These are phyloP conservation scores for Miltochrista miniata DNA, from an alignment of 2,888 invertebrate species.

Conservation along the genomic window DNA sequence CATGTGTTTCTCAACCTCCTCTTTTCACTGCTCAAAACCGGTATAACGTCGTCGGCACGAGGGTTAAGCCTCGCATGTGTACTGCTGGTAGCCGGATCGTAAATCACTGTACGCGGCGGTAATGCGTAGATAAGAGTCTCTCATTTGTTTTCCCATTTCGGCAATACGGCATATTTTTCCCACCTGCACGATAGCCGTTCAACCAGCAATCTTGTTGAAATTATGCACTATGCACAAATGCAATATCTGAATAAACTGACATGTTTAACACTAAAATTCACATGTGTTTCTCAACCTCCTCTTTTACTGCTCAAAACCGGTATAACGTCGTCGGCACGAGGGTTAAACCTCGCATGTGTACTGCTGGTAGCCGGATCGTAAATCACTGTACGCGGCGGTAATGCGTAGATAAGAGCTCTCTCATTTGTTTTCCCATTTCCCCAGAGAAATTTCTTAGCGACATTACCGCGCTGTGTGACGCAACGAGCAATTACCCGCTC, in stretches of 20 bases:
- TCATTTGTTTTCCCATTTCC: constrained; percentile 81
- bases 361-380: constrained; percentile 69
- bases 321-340: constrained; percentile 45
- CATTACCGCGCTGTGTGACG: constrained; percentile 67
- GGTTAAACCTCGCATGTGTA: constrained; percentile 48
- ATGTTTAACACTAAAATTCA: constrained; percentile 70
- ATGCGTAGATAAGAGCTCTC: constrained; percentile 81
- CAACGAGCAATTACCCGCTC: constrained; percentile 65
- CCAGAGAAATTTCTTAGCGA: constrained; percentile 77
- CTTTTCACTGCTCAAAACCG: constrained; percentile 64
- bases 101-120: constrained; percentile 73
- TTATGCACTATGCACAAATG: constrained; percentile 57
- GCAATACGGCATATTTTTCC: no score
- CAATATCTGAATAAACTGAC: constrained; percentile 59
- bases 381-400: constrained; percentile 73
- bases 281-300: constrained; percentile 67
- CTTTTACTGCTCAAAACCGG: constrained; percentile 65
- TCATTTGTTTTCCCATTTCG: constrained; percentile 82
- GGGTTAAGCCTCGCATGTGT: constrained; percentile 47
- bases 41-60: constrained; percentile 47
- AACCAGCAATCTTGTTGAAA: constrained; percentile 53
- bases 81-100: constrained; percentile 67
- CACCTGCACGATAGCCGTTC: constrained; percentile 35
- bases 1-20: constrained; percentile 67
- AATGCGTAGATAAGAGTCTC: constrained; percentile 81